These are phyloP conservation scores for Zaprionus lineosus DNA, from an alignment of 2,888 invertebrate genomes.

Conservation along the genomic window DNA sequence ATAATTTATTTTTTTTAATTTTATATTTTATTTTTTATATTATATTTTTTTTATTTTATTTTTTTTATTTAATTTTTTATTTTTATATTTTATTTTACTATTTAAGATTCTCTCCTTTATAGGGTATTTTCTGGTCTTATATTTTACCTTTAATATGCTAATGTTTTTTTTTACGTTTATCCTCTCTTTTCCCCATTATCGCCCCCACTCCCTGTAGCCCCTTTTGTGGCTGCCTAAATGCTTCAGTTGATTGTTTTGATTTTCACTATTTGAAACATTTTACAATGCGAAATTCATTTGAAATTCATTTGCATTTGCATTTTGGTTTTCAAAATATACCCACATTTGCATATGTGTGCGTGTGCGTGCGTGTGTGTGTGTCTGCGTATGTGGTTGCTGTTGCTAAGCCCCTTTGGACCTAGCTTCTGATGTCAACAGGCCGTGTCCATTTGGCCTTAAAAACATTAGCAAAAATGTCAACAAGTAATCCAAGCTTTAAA, in stretches of 20 bases:
- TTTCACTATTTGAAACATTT: conserved; percentile 71
- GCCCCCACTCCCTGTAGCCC: background rate
- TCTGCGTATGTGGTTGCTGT: too few species aligned
- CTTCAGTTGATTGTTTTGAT: conserved; percentile 76
- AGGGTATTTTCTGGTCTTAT: too few species aligned
- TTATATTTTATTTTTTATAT: too few species aligned
- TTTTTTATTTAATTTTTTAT: too few species aligned
- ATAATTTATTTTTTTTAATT: too few species aligned
- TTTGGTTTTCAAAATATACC: conserved; percentile 23
- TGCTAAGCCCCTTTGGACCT: conserved; percentile 34
- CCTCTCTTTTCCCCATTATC: background rate
- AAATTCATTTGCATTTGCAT: conserved; percentile 66
- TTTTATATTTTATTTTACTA: too few species aligned
- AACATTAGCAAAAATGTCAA: conserved; percentile 39
- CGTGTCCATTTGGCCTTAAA: conserved; percentile 50
- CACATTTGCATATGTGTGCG: conserved; percentile 42
- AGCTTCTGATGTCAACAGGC: conserved; percentile 47
- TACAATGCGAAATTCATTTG: conserved; percentile 69
- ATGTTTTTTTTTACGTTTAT: conserved; percentile 1
- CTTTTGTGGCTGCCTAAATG: conserved; percentile 48
- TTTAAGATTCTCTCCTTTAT: too few species aligned
- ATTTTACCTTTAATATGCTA: background rate
- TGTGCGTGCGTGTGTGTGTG: conserved; percentile 29
- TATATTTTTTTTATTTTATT: too few species aligned
- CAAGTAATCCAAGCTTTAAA: conserved; percentile 32